Percentiles rank a stretch among this genome's conserved stretches.
phyloP scores from a whole-genome alignment of 1,140 invertebrate species.

The Drosophila kanapiae region DNA sequence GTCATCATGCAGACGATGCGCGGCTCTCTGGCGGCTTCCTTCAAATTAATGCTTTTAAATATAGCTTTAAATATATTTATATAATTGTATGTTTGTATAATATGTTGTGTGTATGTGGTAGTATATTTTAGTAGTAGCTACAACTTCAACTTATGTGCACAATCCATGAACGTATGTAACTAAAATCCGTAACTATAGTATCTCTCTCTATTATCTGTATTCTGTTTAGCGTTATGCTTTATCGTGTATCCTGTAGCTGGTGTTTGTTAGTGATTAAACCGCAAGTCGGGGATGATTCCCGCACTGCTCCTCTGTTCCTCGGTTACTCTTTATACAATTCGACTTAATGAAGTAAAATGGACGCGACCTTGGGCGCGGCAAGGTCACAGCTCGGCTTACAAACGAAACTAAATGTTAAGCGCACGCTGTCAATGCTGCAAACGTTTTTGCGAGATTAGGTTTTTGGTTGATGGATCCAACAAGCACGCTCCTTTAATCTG shows the following conservation, averaged over 20 bases:
- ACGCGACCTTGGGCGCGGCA: constrained; percentile 29
- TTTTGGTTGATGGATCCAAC: constrained; percentile 76
- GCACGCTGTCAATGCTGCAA: constrained; percentile 70
- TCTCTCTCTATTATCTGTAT: constrained; percentile 52
- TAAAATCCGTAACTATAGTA: constrained; percentile 70
- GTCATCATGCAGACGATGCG: constrained; percentile 76
- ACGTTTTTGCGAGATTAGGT: constrained; percentile 77
- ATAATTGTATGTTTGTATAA: constrained; percentile 1
- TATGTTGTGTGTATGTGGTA: constrained; percentile 47
- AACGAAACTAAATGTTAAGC: constrained; percentile 68
- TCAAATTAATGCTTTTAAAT: constrained; percentile 54
- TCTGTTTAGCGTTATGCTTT: constrained; percentile 28
- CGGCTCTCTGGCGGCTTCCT: constrained; percentile 69
- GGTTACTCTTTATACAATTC: constrained; percentile 36
- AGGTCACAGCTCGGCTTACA: constrained; percentile 37
- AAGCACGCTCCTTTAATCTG: constrained; percentile 63
- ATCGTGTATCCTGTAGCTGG: constrained; percentile 54
- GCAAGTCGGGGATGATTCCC: constrained; percentile 14
- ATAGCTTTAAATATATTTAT: constrained; percentile 54
- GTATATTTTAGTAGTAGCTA: constrained; percentile 73
- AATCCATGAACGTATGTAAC: constrained; percentile 60
- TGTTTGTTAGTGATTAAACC: constrained; percentile 30
- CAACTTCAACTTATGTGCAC: constrained; percentile 80
- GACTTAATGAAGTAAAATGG: constrained; percentile 43
- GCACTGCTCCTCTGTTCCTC: not conserved